Base-by-base conservation (phyloP, 2,113 vertebrate species). In the Dermatemys mawii region DNA sequence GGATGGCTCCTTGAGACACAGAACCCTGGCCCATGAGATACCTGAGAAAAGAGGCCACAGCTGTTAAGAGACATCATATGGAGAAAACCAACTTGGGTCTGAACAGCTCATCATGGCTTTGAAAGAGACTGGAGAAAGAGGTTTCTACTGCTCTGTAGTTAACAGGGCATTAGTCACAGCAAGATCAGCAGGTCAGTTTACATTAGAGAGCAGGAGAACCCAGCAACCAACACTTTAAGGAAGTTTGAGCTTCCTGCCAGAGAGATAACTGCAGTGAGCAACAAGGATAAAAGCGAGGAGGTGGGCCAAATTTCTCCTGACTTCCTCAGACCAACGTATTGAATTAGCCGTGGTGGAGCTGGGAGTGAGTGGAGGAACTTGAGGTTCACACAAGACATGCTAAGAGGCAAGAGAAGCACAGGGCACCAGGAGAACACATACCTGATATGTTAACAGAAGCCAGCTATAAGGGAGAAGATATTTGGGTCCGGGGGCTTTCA, bases 11-110 rank as follows among this genome's bases (percentile, higher is more conserved):
- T 90, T 81, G 67, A 54, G 51, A 29, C 3, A 13, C 0, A 84
- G 13, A 22, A 88, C 2, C 26, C 54, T 11, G 67, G 38, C 2
- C 22, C 51, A 1, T 13, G 1, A 3, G 1, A 0, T n/a, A 60
- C 84, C 80, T 78, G 79, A 46, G 73, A 27, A n/a, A n/a, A 50
- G 78, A 16, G 9, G 49, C 3, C 13, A 53, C 41, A 57, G 70
- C 11, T 29, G 32, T 44, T 3, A 44, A 44, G 27, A 12, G 41
- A 3, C 10, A 4, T 46, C n/a, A 49, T 17, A 46, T 8, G 41
- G 41, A 75, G 8, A 73, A n/a, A n/a, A n/a, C n/a, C n/a, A n/a
- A n/a, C n/a, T 35, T 6, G 14, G 32, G 44, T 8, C 26, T 3
- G 16, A 55, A 12, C 13, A n/a, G 21, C 14, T 16, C 8, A 13